Evolutionary conservation across 2,797 vertebrate genomes (phyloP).

Genomic region (Coluber constrictor): DNA sequence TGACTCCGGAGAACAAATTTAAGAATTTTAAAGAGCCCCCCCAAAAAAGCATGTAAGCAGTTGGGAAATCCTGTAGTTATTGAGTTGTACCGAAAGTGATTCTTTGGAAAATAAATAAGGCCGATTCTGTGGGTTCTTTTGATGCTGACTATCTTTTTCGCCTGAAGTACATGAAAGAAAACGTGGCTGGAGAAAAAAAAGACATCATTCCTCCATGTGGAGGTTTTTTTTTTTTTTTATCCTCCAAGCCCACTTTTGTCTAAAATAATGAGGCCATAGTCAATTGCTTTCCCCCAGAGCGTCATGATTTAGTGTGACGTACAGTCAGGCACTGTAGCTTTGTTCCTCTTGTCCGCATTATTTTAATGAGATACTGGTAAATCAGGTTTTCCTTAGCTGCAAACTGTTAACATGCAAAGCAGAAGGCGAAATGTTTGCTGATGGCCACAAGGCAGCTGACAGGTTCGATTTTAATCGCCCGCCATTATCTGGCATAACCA

Average conservation of each 20-base stretch:
- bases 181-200: not conserved
- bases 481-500: constrained; percentile 44
- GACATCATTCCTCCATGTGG: constrained; percentile 43
- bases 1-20: not conserved
- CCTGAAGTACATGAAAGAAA: constrained; percentile 41
- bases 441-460: constrained; percentile 82
- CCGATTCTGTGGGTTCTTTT: not conserved
- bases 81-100: accelerated
- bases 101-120: not conserved
- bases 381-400: constrained; percentile 63
- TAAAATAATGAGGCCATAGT: constrained; percentile 80
- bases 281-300: constrained; percentile 75
- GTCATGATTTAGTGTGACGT: constrained; percentile 82
- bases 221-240: constrained; percentile 39
- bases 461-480: constrained; percentile 68
- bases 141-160: constrained; percentile 7
- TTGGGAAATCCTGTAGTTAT: not conserved
- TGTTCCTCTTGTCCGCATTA: constrained; percentile 67
- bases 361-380: constrained; percentile 74
- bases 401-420: constrained; percentile 69
- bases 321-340: constrained; percentile 70
- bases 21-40: not conserved
- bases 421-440: constrained; percentile 68
- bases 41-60: accelerated
- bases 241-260: constrained; percentile 80